Base-by-base conservation (phyloP, 2,888 invertebrate genomes). In the Aporophyla lueneburgensis region DNA sequence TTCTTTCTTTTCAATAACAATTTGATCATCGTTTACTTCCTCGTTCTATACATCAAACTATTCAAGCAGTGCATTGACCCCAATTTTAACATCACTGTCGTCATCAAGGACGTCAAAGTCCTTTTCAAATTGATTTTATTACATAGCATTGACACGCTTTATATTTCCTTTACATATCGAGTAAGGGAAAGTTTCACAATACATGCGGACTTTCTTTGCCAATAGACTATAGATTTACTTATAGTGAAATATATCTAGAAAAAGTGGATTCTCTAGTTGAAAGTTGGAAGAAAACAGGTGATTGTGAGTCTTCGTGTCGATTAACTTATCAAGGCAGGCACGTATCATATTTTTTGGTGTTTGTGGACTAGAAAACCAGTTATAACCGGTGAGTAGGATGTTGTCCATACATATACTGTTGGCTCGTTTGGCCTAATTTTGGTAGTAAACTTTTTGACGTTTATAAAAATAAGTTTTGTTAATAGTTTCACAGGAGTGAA, bases 161-260 rank as follows among this genome's bases (percentile, higher is more conserved):
- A 66, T 49, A 63, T 84, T 77, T 53, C 54, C 59, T 74, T 75
- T 66, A 58, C 80, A 72, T 65, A 81, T 76, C 69, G 56, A 59
- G 68, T 61, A 65, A 71, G 78, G 75, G 87, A 87, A 87, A 87
- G 86, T 86, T 74, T 72, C 72, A 73, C 70, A 72, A 87, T 77
- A 83, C 76, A 81, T 76, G 74, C 65, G 56, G 68, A 86, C 87
- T 87, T 86, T 86, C 86, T 71, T 78, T 63, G 33, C 51, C 67
- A 46, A 77, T 77, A 46, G 24, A 19, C 59, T 40, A 71, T 78
- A 49, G 73, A 69, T 78, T 76, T 79, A 65, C 67, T 77, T 72
- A 43, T 59, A 65, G 58, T 33, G 27, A 68, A 73, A 71, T 80
- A 76, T 66, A 19, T 72, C 16, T 0, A 43, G 51, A 80, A 81